Percentiles rank a stretch among this genome's conserved stretches.
Evolutionary conservation across 2,797 vertebrate genomes (phyloP).

Genomic region (Enteromius fasciolatus): DNA sequence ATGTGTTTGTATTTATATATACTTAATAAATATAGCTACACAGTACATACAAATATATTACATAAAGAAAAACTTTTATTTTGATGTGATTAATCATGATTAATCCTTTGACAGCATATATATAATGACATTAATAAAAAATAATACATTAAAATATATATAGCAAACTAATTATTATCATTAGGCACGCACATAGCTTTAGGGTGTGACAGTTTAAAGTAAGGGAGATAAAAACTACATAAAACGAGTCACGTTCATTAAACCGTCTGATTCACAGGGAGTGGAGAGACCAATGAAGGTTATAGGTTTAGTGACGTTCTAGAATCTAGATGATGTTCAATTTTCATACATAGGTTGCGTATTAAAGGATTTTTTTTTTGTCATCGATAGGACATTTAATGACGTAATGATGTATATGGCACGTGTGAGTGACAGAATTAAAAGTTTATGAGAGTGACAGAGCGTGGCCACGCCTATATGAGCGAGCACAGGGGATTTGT

Average conservation of each 20-base stretch:
- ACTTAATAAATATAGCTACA: too few species aligned
- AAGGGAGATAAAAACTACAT: neutral
- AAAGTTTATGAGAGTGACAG: neutral
- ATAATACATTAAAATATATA: neutral
- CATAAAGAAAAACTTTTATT: too few species aligned
- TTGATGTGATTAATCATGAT: too few species aligned
- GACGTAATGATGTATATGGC: neutral
- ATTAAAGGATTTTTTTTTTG: neutral
- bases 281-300: neutral
- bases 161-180: neutral
- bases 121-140: too few species aligned
- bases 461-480: constrained; percentile 11
- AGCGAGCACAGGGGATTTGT: neutral
- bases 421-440: neutral
- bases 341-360: neutral
- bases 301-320: neutral
- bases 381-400: neutral
- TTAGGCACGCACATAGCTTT: neutral
- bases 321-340: neutral
- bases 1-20: too few species aligned
- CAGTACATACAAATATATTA: too few species aligned
- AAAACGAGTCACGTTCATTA: neutral
- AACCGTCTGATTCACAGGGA: neutral
- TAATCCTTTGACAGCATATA: too few species aligned
- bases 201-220: neutral